Evolutionary conservation across 2,113 vertebrate species (phyloP).

Genomic region (Eclectus roratus): DNA sequence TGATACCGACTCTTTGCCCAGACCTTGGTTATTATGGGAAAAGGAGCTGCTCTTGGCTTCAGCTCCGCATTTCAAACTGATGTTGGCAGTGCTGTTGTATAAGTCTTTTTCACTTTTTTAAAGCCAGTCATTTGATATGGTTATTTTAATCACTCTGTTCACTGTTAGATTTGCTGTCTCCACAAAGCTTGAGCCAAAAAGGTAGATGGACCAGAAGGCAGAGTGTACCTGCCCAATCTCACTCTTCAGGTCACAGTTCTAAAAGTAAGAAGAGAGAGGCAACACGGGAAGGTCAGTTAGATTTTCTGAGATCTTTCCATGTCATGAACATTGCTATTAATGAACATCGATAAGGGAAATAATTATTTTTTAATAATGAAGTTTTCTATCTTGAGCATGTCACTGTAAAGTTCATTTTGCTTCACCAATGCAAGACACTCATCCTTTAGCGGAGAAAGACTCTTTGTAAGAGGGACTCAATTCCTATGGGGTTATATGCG

Average conservation of each 20-base stretch:
- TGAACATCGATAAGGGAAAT: neutral
- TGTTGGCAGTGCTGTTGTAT: neutral
- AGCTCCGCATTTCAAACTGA: neutral
- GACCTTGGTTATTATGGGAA: neutral
- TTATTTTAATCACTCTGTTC: neutral
- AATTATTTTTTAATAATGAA: neutral
- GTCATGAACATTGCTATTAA: neutral
- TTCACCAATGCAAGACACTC: neutral
- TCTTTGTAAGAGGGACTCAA: neutral
- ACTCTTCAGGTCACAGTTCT: neutral
- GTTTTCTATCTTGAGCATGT: neutral
- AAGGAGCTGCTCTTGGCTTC: neutral
- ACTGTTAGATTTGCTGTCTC: neutral
- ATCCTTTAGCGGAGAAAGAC: neutral
- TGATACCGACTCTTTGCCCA: neutral
- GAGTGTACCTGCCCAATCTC: neutral
- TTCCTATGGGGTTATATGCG: neutral
- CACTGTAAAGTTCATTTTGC: neutral
- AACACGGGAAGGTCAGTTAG: neutral
- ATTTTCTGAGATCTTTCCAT: neutral
- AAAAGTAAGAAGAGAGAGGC: neutral
- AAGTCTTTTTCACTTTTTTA: neutral
- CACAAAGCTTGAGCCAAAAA: neutral
- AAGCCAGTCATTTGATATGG: neutral
- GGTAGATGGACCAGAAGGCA: neutral